Percentiles rank a stretch among this genome's conserved stretches.
phyloP scores from a whole-genome alignment of 35 echinoderm and acorn worm species.

The Anneissia japonica region DNA sequence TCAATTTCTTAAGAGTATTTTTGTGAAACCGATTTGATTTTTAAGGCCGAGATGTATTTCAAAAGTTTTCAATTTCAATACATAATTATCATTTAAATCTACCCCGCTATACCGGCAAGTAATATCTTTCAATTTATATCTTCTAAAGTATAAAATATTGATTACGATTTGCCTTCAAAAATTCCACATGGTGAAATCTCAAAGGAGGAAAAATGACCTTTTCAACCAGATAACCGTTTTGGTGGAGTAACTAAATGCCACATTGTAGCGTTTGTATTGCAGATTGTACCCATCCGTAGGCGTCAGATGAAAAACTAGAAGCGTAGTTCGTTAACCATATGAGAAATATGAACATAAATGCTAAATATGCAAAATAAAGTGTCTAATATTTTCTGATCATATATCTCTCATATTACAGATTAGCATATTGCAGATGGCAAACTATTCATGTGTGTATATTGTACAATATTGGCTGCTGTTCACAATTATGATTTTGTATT shows the following conservation, averaged over 20 bases:
- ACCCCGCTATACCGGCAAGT: not conserved
- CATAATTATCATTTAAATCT: not conserved
- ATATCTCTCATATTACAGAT: not conserved
- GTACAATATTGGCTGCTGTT: not conserved
- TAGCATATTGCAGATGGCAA: not conserved
- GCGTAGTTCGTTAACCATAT: not conserved
- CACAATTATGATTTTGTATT: not conserved
- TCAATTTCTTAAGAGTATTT: not conserved
- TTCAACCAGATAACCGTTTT: not conserved
- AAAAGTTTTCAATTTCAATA: not conserved
- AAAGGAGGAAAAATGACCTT: not conserved
- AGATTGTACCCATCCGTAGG: not conserved
- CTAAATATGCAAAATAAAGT: not conserved
- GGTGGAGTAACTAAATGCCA: not conserved
- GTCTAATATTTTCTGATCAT: not conserved
- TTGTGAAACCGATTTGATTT: not conserved
- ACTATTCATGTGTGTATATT: not conserved
- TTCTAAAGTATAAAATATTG: not conserved
- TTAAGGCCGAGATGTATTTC: not conserved
- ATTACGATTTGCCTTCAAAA: not conserved
- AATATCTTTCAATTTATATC: not conserved
- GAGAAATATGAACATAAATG: not conserved
- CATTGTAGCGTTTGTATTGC: not conserved
- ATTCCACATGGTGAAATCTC: not conserved
- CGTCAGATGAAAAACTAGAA: not conserved